Evolutionary conservation across 2,797 vertebrate genomes (phyloP).

Genomic region (Petrocephalus schoutedeni): DNA sequence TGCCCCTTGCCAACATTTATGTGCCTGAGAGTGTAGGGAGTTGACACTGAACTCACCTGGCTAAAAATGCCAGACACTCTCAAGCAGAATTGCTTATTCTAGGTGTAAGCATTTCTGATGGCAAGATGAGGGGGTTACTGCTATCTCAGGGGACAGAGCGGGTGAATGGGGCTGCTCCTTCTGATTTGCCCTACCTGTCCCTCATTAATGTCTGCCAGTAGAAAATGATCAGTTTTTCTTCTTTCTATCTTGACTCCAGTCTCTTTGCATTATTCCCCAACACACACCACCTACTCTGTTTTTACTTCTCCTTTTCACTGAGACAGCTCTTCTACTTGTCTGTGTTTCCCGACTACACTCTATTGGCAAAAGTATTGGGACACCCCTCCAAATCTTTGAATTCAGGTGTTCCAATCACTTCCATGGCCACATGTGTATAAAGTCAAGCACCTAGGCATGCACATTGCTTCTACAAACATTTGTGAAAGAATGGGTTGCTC

Average conservation of each 20-base stretch:
- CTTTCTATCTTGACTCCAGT: background rate
- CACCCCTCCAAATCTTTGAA: too few species aligned
- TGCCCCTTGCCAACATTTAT: background rate
- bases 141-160: background rate
- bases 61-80: background rate
- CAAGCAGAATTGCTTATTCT: background rate
- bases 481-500: too few species aligned
- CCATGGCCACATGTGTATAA: too few species aligned
- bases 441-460: too few species aligned
- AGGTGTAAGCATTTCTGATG: background rate
- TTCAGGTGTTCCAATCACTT: too few species aligned
- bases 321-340: background rate
- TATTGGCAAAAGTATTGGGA: too few species aligned
- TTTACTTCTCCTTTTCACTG: background rate
- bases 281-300: background rate
- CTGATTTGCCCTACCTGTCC: background rate
- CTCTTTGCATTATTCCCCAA: background rate
- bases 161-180: background rate
- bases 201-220: background rate
- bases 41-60: background rate
- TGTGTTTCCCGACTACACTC: background rate
- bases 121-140: background rate
- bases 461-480: too few species aligned
- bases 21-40: background rate
- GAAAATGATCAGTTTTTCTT: background rate